Conservation (phyloP, 2,797 vertebrate genomes). For the Macroramphosus scolopax region DNA sequence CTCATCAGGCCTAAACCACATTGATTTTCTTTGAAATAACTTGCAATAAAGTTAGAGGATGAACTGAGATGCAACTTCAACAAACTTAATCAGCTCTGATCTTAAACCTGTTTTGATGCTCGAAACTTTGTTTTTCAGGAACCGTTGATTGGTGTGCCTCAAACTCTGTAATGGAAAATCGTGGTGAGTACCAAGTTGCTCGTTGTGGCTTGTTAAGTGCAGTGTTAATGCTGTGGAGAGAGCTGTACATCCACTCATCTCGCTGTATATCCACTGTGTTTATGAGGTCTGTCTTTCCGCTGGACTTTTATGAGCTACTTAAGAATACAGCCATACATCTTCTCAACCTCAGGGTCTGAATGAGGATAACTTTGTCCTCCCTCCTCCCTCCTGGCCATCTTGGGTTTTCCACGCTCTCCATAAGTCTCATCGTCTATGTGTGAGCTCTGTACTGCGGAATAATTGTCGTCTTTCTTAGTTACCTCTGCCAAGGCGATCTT, state of each 20-base stretch:
- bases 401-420: conserved; percentile 4
- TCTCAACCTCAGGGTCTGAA: conserved; percentile 6
- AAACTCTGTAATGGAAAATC: conserved; percentile 85
- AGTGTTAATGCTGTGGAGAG: conserved; percentile 46
- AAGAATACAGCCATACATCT: conserved; percentile 23
- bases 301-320: conserved; percentile 45
- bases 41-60: conserved; percentile 2
- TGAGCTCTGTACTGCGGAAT: not conserved
- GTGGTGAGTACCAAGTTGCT: conserved; percentile 72
- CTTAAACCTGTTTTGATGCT: conserved; percentile 30
- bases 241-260: conserved; percentile 36
- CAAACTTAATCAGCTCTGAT: conserved; percentile 11
- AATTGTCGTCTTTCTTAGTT: too few relatives aligned
- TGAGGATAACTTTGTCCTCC: conserved; percentile 16
- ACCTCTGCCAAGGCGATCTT: too few relatives aligned
- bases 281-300: conserved; percentile 38
- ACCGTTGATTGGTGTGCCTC: conserved; percentile 68
- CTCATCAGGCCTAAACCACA: conserved; percentile 6
- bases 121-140: conserved; percentile 68
- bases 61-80: not conserved
- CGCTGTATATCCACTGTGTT: conserved; percentile 42
- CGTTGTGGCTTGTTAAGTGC: conserved; percentile 53
- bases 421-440: not conserved
- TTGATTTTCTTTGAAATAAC: not conserved
- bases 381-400: conserved; percentile 8